Evolutionary conservation across 2,797 vertebrate species (phyloP), one percentile per base, ranked within the genome.

Genomic region (Onychomys leucogaster): DNA sequence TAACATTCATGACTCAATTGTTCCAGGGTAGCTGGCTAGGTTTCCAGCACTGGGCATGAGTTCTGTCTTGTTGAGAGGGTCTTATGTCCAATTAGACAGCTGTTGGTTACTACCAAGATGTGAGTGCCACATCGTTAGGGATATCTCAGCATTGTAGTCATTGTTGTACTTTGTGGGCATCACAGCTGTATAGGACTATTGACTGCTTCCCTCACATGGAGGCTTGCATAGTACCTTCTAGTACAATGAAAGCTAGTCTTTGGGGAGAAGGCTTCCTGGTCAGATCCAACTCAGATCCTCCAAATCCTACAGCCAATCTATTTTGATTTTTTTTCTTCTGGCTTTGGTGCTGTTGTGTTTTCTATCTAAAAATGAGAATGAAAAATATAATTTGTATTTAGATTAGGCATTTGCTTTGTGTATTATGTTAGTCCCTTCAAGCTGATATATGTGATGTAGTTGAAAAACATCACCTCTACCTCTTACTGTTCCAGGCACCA

Each of bases 301-400:
- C 1, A 14, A 85, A 13, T 27, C 46, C 46, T n/a, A 1, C n/a
- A 2, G 52, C 12, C 63, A n/a, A n/a, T 85, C 21, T 52, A 49
- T 49, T 69, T 52, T 27, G 6, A 52, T 57, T 78, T 67, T 75
- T 75, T 92, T 57, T 49, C 55, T 59, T 16, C 52, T 85, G 9
- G 32, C 32, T 92, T 95, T 95, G 37, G 55, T 94, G 71, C 73
- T 85, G 0, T 76, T 52, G 25, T 88, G n/a, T 92, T 87, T 93
- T 82, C 21, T 91, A 87, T 55, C 52, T 89, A 52, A 96, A 96
- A 91, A 65, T 78, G 17, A 98, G 77, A 89, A 78, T 17, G 59
- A 41, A 63, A 93, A 89, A 67, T 55, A 55, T 14, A 92, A 46
- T 78, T 91, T 96, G 34, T 90, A 55, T 80, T 94, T 95, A 95